Percentiles rank a stretch among this genome's conserved stretches.
Evolutionary conservation across 2,797 vertebrate genomes (phyloP).

Genomic region (Rhadinocentrus ornatus): DNA sequence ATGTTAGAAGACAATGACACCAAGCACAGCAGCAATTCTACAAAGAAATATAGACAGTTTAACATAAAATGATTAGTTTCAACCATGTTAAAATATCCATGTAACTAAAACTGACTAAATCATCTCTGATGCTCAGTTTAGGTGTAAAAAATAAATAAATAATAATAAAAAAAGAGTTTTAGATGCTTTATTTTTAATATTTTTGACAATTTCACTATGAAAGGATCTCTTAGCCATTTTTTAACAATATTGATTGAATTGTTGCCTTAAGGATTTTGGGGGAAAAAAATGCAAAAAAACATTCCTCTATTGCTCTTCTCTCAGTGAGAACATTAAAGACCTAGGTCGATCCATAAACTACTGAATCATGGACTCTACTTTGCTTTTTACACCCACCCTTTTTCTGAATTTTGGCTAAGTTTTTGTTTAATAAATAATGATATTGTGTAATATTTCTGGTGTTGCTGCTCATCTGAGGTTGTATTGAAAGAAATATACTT

Average conservation of each 20-base stretch:
- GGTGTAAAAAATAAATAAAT: no score
- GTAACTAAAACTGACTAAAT: no score
- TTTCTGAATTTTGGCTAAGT: no score
- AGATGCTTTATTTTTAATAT: not conserved
- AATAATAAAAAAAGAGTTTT: no score
- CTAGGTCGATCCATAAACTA: not conserved
- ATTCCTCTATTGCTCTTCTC: not conserved
- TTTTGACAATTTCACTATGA: not conserved
- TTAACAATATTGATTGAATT: no score
- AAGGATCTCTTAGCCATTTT: not conserved
- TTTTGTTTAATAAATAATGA: not conserved
- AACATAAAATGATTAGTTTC: no score
- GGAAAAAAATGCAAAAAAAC: not conserved
- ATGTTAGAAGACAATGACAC: not conserved
- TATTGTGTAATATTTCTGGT: no score
- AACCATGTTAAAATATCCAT: no score
- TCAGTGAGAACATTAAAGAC: not conserved
- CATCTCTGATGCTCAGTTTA: no score
- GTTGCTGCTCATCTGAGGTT: not conserved
- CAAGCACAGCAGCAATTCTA: not conserved
- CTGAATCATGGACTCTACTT: not conserved
- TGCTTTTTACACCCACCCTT: no score
- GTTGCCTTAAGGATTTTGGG: not conserved
- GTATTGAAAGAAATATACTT: not conserved
- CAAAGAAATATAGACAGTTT: no score